Evolutionary conservation across 2,888 invertebrate species (phyloP), one percentile per base, ranked within the genome.

Genomic region (Charanyca ferruginea): DNA sequence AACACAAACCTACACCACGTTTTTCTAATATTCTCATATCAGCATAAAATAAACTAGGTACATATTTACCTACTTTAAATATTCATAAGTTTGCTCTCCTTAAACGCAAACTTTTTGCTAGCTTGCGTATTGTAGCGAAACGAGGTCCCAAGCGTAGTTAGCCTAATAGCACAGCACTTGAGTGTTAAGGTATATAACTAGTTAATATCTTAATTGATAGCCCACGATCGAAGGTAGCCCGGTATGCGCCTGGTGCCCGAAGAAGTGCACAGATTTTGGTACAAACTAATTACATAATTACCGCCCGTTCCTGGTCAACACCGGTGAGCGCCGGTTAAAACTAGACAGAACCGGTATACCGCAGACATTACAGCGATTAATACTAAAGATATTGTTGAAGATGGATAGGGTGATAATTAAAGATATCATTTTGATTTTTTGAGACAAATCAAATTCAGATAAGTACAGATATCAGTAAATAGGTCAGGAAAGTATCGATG

Each of bases 151-250:
- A 66, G 16, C 16, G 32, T 45, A 49, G 25, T 60, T 47, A 60
- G 9, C 53, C 13, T 70, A 62, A 65, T n/a, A n/a, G n/a, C 45
- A 32, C 13, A 48, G 32, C 48, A 42, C 16, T 59, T 2, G 44
- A 77, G 60, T 73, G 61, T 68, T 67, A 44, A 23, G 59, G 48
- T 52, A 53, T 7, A 5, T 5, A 7, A 38, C 52, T 38, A 55
- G 53, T 55, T 73, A 78, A 59, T 77, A 67, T 78, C 79, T 60
- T 73, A 73, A 73, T 78, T 74, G 59, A 65, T 61, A 62, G 58
- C 54, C 61, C 49, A 57, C 44, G 57, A 22, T 35, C 53, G 47
- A 52, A 48, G 71, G 28, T 69, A 55, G 53, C 28, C 41, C 22
- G 8, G 20, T n/a, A 41, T 32, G 16, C n/a, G 32, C 38, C 13